Conservation (phyloP, 2,797 vertebrate genomes). For the Chiroxiphia lanceolata region DNA sequence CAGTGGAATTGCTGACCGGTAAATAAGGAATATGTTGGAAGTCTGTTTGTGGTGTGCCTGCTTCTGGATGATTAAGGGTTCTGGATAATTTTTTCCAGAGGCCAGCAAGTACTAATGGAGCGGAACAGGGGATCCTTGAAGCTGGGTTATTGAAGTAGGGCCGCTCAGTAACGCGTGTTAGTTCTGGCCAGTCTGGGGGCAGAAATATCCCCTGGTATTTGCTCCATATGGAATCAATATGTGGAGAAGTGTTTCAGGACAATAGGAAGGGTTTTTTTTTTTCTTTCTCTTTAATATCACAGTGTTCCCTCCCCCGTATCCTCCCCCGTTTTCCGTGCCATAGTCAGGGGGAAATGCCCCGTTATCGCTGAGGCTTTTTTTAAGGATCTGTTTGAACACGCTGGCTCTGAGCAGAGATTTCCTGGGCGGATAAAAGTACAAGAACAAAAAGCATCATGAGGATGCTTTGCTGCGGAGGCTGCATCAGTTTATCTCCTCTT, state of each 20-base stretch:
- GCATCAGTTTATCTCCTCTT: slow-evolving; percentile 52
- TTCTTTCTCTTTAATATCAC: slow-evolving; percentile 31
- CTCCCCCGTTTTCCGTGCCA: slow-evolving; percentile 16
- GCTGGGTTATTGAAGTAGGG: background rate
- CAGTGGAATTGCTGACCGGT: slow-evolving; percentile 40
- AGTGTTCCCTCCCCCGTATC: slow-evolving; percentile 27
- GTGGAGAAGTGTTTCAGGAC: slow-evolving; percentile 32
- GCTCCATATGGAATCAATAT: slow-evolving; percentile 48
- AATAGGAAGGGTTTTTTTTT: background rate
- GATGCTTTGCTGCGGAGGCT: slow-evolving; percentile 46
- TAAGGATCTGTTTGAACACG: slow-evolving; percentile 46
- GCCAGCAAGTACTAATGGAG: background rate
- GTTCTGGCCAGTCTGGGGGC: slow-evolving; percentile 12
- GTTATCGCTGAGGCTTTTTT: background rate
- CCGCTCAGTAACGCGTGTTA: background rate
- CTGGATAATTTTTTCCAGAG: slow-evolving; percentile 4
- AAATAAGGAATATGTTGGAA: slow-evolving; percentile 35
- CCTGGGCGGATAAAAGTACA: slow-evolving; percentile 63
- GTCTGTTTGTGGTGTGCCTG: background rate
- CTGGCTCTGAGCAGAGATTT: slow-evolving; percentile 62
- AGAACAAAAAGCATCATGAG: slow-evolving; percentile 66
- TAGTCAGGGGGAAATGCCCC: slow-evolving; percentile 23
- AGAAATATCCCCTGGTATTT: slow-evolving; percentile 15
- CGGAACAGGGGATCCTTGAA: background rate
- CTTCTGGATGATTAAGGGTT: slow-evolving; percentile 9